Conservation (phyloP, 1,140 invertebrate genomes). For the Heterodera schachtii region DNA sequence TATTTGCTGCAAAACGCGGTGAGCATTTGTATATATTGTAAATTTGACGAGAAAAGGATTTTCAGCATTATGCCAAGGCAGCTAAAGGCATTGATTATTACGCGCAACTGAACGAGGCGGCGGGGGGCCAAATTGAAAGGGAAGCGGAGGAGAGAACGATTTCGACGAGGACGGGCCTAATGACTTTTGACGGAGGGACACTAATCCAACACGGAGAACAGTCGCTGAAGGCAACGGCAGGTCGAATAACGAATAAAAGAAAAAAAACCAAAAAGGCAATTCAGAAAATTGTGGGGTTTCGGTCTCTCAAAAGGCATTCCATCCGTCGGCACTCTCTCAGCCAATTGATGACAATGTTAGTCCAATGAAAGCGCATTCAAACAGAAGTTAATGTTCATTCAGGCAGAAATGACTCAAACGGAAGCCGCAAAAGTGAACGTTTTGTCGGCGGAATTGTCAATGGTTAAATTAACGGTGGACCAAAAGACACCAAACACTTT, state of each 20-base stretch:
- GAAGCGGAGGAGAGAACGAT: background rate
- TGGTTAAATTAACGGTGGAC: conserved; percentile 2
- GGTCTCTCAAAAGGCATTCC: background rate
- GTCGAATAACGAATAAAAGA: background rate
- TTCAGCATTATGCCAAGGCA: conserved; percentile 14
- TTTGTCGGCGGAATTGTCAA: background rate
- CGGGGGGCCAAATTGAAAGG: background rate
- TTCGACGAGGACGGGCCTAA: background rate
- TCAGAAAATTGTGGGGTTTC: background rate
- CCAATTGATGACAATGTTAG: background rate
- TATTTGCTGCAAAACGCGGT: conserved; percentile 52
- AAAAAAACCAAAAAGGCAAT: background rate
- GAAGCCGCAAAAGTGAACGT: background rate
- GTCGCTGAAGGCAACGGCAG: background rate
- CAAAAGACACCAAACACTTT: conserved; percentile 1
- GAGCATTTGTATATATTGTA: conserved; percentile 14
- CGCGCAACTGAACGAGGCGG: conserved; percentile 5
- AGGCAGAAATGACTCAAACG: background rate
- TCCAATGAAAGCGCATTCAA: background rate
- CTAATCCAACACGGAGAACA: conserved; percentile 41
- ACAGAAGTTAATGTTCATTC: background rate
- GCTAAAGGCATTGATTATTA: conserved; percentile 17
- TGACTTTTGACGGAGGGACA: conserved; percentile 44
- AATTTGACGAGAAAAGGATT: background rate
- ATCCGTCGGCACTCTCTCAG: background rate